Conservation (phyloP, 1,140 invertebrate genomes). For the Nomia melanderi region DNA sequence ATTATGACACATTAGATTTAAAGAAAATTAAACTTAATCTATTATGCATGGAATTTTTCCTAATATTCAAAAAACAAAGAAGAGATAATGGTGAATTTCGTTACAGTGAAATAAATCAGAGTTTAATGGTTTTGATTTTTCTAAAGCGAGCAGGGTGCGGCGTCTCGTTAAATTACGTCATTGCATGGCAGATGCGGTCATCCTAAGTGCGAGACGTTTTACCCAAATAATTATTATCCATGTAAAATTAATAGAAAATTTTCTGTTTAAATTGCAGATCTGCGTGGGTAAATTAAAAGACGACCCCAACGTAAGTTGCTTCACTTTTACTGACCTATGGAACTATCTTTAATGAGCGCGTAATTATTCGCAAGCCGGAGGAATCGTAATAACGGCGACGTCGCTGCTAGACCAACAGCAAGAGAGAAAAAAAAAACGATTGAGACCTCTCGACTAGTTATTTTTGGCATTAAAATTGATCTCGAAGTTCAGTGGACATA, state of each 20-base stretch:
- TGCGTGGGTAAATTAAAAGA: slow-evolving; percentile 83
- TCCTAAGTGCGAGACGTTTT: slow-evolving; percentile 1
- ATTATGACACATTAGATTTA: too few relatives aligned
- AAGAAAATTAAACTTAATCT: not conserved
- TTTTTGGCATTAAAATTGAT: slow-evolving; percentile 39
- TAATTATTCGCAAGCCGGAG: not conserved
- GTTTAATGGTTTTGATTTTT: not conserved
- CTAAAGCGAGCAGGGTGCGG: not conserved
- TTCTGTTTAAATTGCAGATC: slow-evolving; percentile 78
- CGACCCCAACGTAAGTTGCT: slow-evolving; percentile 83
- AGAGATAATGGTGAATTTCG: too few relatives aligned
- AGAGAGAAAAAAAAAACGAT: slow-evolving; percentile 6
- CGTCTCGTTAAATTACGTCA: slow-evolving; percentile 23
- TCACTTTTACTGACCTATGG: not conserved
- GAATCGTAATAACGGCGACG: not conserved
- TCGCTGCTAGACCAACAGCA: not conserved
- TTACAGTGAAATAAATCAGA: not conserved
- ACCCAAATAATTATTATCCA: not conserved
- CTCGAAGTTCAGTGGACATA: not conserved
- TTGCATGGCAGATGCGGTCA: not conserved
- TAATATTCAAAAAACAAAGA: not conserved
- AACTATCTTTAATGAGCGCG: not conserved
- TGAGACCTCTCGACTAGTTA: not conserved
- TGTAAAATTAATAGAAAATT: slow-evolving; percentile 11
- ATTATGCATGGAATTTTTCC: not conserved